phyloP scores from a whole-genome alignment of 2,797 vertebrate species.

The Peromyscus attwateri region DNA sequence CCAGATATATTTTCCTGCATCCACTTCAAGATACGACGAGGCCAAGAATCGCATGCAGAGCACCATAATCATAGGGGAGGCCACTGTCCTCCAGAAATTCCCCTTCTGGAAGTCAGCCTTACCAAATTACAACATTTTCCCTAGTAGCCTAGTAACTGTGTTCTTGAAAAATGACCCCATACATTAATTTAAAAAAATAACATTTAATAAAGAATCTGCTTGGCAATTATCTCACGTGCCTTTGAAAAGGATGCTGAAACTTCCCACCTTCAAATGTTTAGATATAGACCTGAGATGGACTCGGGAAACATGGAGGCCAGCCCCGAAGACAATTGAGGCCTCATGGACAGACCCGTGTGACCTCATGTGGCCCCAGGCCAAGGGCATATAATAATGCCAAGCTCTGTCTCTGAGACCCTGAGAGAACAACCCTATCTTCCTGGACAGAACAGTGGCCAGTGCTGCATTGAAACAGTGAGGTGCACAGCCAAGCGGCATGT shows the following conservation, averaged over 20 bases:
- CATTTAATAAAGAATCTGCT: neutral
- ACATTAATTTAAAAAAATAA: neutral
- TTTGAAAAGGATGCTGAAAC: neutral
- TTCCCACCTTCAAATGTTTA: neutral
- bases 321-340: too few species aligned
- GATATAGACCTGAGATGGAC: neutral
- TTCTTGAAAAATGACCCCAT: neutral
- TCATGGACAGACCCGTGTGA: neutral
- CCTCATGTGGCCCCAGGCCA: too few species aligned
- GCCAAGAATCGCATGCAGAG: rapidly evolving
- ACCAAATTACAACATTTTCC: neutral
- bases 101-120: neutral
- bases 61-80: rapidly evolving
- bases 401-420: neutral
- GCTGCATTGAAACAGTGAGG: neutral
- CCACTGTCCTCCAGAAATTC: neutral
- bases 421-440: neutral
- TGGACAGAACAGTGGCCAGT: neutral
- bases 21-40: neutral
- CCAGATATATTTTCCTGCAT: neutral
- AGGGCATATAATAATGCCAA: neutral
- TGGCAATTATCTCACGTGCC: neutral
- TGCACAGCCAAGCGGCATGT: neutral
- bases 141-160: neutral
- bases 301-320: neutral